Evolutionary conservation across 2,797 vertebrate genomes (phyloP).

Genomic region (Petrocephalus sullivani): DNA sequence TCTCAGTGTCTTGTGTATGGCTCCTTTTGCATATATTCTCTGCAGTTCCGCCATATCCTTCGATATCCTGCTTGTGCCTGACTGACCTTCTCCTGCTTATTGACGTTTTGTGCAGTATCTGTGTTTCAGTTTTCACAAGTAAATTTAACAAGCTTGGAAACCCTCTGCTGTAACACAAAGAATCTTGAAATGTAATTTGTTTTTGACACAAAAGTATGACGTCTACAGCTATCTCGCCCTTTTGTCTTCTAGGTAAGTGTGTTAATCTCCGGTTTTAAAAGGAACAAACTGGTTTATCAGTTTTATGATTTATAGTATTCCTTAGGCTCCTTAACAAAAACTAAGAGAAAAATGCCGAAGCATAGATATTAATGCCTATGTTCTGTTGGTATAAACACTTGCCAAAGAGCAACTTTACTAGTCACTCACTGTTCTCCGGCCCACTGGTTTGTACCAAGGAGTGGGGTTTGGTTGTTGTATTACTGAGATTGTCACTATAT

Average conservation of each 20-base stretch:
- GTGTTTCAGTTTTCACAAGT: not conserved
- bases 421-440: too few species aligned
- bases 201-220: not conserved
- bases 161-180: not conserved
- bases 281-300: not conserved
- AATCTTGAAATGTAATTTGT: not conserved
- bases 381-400: too few species aligned
- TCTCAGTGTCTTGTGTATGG: not conserved
- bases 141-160: not conserved
- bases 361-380: not conserved
- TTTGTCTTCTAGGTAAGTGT: not conserved
- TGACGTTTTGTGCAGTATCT: not conserved
- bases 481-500: too few species aligned
- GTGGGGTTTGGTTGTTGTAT: too few species aligned
- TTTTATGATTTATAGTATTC: not conserved
- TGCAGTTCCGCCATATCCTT: not conserved
- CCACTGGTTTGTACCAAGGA: too few species aligned
- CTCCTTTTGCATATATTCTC: not conserved
- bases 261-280: not conserved
- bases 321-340: not conserved
- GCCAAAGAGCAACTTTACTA: too few species aligned
- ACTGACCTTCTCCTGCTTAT: not conserved
- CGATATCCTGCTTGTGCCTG: not conserved
- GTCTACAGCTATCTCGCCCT: not conserved
- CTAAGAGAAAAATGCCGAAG: not conserved